Conservation (phyloP, 1,140 invertebrate genomes). For the Calephelis virginiensis region DNA sequence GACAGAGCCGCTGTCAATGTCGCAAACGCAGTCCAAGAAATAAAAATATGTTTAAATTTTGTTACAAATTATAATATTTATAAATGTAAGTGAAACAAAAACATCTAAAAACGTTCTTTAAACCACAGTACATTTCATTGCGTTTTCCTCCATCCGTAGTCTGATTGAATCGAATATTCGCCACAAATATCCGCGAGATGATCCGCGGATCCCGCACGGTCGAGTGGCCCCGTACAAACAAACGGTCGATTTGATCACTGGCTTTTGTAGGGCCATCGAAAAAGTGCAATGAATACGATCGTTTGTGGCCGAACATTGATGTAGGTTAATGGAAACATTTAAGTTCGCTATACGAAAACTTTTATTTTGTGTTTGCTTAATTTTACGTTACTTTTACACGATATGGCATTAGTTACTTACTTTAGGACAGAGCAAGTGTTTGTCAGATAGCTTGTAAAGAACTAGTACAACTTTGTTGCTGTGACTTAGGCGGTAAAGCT, state of each 20-base stretch:
- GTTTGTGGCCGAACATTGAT: constrained; percentile 20
- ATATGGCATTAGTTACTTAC: too few species aligned
- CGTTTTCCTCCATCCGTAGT: constrained; percentile 28
- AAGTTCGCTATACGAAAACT: background rate
- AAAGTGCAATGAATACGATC: constrained; percentile 29
- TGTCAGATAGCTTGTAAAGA: too few species aligned
- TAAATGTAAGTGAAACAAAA: background rate
- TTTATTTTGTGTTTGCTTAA: background rate
- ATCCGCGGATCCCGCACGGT: constrained; percentile 36
- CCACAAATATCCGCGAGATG: constrained; percentile 40
- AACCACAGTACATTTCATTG: constrained; percentile 5
- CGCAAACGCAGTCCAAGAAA: too few species aligned
- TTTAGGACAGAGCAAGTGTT: too few species aligned
- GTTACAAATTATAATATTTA: too few species aligned
- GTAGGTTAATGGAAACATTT: constrained; percentile 34
- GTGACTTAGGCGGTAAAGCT: too few species aligned
- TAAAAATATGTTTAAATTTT: too few species aligned
- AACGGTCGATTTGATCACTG: constrained; percentile 40
- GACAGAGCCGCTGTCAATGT: too few species aligned
- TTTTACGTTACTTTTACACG: background rate
- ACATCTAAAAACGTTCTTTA: constrained; percentile 4
- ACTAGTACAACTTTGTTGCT: too few species aligned
- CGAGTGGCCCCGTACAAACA: constrained; percentile 36
- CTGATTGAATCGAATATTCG: constrained; percentile 35
- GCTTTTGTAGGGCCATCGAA: constrained; percentile 31